phyloP scores from a whole-genome alignment of 2,113 vertebrate species.

The Macrotus californicus region DNA sequence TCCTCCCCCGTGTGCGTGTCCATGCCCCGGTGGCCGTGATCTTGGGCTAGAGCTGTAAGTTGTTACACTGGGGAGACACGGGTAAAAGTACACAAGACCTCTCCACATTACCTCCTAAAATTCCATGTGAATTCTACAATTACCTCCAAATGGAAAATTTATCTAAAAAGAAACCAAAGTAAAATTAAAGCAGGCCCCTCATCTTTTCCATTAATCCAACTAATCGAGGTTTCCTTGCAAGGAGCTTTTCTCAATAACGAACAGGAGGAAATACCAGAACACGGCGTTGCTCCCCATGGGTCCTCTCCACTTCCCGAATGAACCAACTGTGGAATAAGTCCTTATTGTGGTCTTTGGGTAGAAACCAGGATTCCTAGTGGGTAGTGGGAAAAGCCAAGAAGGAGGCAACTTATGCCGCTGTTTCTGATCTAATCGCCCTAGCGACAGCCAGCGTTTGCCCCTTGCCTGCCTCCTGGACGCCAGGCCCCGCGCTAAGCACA shows the following conservation, averaged over 20 bases:
- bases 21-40: not conserved
- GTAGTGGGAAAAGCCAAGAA: not conserved
- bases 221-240: not conserved
- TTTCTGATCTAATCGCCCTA: not conserved
- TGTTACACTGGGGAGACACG: rapidly evolving
- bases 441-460: not conserved
- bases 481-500: not conserved
- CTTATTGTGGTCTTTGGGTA: not conserved
- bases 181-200: not conserved
- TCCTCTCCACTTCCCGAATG: not conserved
- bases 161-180: not conserved
- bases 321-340: not conserved
- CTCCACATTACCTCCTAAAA: not conserved
- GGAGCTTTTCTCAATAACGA: not conserved
- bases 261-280: not conserved
- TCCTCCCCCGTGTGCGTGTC: not conserved
- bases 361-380: not conserved
- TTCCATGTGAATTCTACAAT: not conserved
- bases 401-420: not conserved
- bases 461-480: not conserved
- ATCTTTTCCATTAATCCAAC: not conserved
- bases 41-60: not conserved
- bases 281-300: not conserved
- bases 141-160: not conserved
- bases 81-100: not conserved